Conservation (phyloP, 2,113 vertebrate genomes). For the Anarhynchus alexandrinus region DNA sequence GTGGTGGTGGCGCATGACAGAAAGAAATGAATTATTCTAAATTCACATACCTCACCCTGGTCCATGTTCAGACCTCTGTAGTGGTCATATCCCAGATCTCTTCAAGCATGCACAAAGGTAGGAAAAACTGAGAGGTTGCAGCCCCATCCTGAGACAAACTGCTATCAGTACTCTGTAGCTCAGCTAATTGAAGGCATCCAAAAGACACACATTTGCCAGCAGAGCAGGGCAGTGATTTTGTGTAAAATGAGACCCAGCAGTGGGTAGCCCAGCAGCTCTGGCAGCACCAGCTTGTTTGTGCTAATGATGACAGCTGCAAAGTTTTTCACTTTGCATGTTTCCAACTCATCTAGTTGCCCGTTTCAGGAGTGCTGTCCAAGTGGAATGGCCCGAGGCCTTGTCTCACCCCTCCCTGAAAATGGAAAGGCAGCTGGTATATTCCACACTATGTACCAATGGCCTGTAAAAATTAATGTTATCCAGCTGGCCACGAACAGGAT, state of each 20-base stretch:
- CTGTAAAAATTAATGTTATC: slow-evolving; percentile 15
- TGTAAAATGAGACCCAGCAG: not conserved
- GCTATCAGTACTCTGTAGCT: not conserved
- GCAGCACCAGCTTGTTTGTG: slow-evolving; percentile 27
- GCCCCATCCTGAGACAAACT: not conserved
- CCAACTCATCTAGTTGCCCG: slow-evolving; percentile 8
- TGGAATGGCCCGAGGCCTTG: slow-evolving; percentile 22
- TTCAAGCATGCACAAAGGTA: not conserved
- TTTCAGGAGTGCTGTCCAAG: slow-evolving; percentile 6
- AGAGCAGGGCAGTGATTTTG: not conserved
- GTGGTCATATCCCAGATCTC: not conserved
- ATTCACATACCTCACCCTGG: not conserved
- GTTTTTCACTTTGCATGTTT: slow-evolving; percentile 17
- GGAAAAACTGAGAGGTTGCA: not conserved
- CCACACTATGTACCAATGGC: not conserved
- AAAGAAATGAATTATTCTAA: not conserved
- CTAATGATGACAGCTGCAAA: slow-evolving; percentile 53
- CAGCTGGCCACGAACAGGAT: not conserved
- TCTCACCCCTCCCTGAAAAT: slow-evolving; percentile 21
- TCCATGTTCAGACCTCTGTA: not conserved
- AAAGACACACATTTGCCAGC: not conserved
- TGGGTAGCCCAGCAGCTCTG: slow-evolving; percentile 38
- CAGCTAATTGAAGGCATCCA: not conserved
- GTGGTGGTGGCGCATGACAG: accelerated
- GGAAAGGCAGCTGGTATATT: slow-evolving; percentile 44